Base-by-base conservation (phyloP, 2,888 invertebrate genomes). In the Thereva unica region DNA sequence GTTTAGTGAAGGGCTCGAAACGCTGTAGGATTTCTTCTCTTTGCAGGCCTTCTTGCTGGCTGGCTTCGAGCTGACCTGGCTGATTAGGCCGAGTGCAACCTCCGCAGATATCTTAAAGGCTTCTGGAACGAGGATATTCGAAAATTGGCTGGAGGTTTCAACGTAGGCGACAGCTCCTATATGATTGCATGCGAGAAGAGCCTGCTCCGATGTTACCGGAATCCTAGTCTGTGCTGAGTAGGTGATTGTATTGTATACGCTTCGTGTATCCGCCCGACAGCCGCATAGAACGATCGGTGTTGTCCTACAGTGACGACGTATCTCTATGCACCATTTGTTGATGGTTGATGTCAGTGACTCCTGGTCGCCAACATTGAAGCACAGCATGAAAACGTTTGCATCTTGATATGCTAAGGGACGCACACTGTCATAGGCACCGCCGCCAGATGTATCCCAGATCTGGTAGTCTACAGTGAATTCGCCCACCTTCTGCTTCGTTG, bases 311-410 rank as follows among this genome's bases (percentile, higher is more conserved):
- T 88, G 86, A 8, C 85, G 84, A 64, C 86, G 81, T 0, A 88
- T 85, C 78, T 88, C 87, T 71, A 85, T 84, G 77, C 85, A 85
- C 88, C 88, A 88, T 87, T 86, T 86, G 53, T 84, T 85, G 23
- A 86, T 83, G 9, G 85, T 85, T 69, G 84, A 85, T 73, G 85
- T 84, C 66, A 87, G 75, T 41, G 86, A 83, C 64, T 85, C 84
- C 0, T 86, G 86, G 72, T 86, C 85, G 40, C 84, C 84, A 8
- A 87, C 83, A 71, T 84, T 84, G 80, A 86, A 87, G 75, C 86
- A 86, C 8, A 87, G 80, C 78, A 87, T 83, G 76, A 86, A 86
- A 50, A 86, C 85, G 71, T 83, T 83, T 1, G 86, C 86, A 72
- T 86, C 86, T 71, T 85, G 85, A 75, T 86, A 86, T 5, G 86